Base-by-base conservation (phyloP, 2,797 vertebrate species). In the Geotrypetes seraphini region DNA sequence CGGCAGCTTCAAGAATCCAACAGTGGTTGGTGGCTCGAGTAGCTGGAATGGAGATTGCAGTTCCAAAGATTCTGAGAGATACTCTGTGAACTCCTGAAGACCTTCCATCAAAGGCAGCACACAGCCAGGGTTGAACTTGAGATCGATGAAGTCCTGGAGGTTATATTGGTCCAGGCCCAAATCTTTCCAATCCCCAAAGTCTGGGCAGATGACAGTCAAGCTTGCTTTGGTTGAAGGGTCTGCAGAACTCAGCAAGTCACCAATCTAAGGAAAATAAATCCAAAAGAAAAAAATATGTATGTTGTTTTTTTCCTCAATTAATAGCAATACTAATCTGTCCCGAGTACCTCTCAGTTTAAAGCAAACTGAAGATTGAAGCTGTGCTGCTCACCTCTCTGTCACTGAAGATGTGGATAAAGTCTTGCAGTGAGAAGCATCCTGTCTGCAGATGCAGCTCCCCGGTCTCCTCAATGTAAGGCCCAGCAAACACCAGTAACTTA, bases 1-100 rank as follows among this genome's bases (percentile, higher is more conserved):
- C 4, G 85, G 89, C 3, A 98, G 84, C 31, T 94, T 90, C 13
- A 98, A 71, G 66, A 98, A 96, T 0, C 92, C 95, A 0, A 88
- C 88, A 0, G 89, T 87, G 20, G 76, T 72, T 0, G 94, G 91
- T 0, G 92, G 89, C 57, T 94, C 88, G 7, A 97, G 75, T 8
- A 96, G 81, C 28, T 92, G 84, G 0, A 97, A 96, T n/a, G 89
- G 87, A 0, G 85, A 88, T 0, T 72, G 81, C 0, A 81, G 79
- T 52, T 94, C 90, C 57, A 97, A 63, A 0, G 89, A 91, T 58
- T 96, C 94, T 0, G 90, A 88, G 3, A 97, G 81, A 13, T 92
- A 94, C 35, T 92, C 91, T 0, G 84, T 75, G 50, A 98, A 93
- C 61, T 95, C 91, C 14, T 85, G 87, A 44, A 98, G 75, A 8